phyloP scores from a whole-genome alignment of 2,113 vertebrate genomes.

The Ceratotherium simum region DNA sequence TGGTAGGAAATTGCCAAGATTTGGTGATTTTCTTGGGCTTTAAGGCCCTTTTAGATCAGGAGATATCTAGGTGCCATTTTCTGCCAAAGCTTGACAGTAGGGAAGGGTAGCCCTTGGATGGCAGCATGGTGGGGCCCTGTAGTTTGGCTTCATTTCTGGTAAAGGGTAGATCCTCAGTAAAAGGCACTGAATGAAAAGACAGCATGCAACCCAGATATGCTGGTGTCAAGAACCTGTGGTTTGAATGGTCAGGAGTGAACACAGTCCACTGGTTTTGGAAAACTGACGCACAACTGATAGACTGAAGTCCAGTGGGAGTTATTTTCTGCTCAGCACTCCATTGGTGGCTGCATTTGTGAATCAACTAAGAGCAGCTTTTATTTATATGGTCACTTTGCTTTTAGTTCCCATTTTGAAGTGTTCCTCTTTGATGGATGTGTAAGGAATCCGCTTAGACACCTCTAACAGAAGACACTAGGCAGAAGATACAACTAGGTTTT shows the following conservation, averaged over 20 bases:
- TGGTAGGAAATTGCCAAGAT: background rate
- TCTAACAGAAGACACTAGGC: constrained; percentile 74
- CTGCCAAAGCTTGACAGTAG: background rate
- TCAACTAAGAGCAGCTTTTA: constrained; percentile 65
- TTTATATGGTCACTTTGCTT: constrained; percentile 80
- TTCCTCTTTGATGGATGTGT: constrained; percentile 76
- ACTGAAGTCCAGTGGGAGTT: constrained; percentile 51
- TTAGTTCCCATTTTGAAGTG: constrained; percentile 81
- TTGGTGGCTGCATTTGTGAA: constrained; percentile 70
- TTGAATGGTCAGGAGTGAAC: background rate
- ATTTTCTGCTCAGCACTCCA: constrained; percentile 52
- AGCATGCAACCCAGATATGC: background rate
- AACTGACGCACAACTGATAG: background rate
- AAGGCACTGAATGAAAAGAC: background rate
- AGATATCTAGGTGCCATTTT: background rate
- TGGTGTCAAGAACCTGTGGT: background rate
- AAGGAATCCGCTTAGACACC: constrained; percentile 65
- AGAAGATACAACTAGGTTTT: constrained; percentile 81
- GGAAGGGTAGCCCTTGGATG: background rate
- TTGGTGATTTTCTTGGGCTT: background rate
- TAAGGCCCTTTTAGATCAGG: background rate
- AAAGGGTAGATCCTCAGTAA: background rate
- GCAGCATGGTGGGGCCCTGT: too few species aligned
- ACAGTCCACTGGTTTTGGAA: background rate
- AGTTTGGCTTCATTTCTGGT: constrained; percentile 7